phyloP scores from a whole-genome alignment of 2,797 vertebrate species.

The Liparis tanakae region DNA sequence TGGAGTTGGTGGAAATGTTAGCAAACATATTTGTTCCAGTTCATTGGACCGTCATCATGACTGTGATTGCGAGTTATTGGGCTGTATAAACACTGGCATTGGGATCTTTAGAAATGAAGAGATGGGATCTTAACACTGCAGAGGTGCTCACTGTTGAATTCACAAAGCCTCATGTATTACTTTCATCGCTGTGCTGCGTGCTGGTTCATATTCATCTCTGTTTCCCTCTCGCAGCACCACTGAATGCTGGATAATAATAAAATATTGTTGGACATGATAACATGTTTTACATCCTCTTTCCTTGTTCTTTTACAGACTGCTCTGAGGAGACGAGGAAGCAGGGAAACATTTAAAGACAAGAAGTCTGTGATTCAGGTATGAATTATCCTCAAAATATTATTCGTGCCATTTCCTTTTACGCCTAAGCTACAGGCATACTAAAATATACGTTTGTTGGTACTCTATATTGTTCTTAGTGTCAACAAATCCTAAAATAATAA shows the following conservation, averaged over 20 bases:
- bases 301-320: constrained; percentile 84
- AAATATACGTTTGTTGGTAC: neutral
- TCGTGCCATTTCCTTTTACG: neutral
- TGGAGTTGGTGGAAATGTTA: neutral
- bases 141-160: constrained; percentile 12
- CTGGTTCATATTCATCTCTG: constrained; percentile 8
- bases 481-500: neutral
- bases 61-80: neutral
- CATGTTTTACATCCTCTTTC: constrained; percentile 11
- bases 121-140: constrained; percentile 20
- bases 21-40: constrained; percentile 9
- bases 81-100: constrained; percentile 12
- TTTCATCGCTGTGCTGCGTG: constrained; percentile 1
- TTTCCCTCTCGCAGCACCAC: neutral
- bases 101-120: constrained; percentile 25
- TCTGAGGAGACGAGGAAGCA: constrained; percentile 92
- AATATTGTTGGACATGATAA: neutral
- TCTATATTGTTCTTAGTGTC: neutral
- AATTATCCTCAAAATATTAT: neutral
- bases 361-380: constrained; percentile 91
- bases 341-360: constrained; percentile 95
- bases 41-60: neutral
- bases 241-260: neutral
- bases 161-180: constrained; percentile 1
- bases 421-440: neutral